Percentiles rank a stretch among this genome's conserved stretches.
Conservation (phyloP, 2,888 invertebrate genomes). For the Physocephala rufipes region DNA sequence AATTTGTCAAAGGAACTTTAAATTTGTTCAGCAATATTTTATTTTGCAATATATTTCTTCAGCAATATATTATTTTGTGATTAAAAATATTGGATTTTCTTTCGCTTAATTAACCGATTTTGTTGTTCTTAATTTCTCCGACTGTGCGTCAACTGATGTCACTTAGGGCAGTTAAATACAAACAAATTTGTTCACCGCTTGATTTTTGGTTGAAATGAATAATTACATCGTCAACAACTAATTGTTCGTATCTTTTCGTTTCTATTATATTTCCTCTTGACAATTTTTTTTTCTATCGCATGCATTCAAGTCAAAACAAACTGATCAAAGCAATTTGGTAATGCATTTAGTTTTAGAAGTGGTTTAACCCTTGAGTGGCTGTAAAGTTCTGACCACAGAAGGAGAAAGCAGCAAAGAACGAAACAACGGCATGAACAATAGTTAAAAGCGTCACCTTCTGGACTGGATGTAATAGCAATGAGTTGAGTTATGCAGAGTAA, state of each 20-base stretch:
- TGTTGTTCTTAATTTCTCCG: constrained; percentile 30
- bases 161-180: too few species aligned
- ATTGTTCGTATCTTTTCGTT: background rate
- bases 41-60: background rate
- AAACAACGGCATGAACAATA: constrained; percentile 3
- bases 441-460: background rate
- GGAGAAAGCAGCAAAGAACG: background rate
- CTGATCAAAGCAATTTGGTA: constrained; percentile 15
- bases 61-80: background rate
- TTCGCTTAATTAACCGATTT: constrained; percentile 49
- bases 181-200: background rate
- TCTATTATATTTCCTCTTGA: background rate
- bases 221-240: constrained; percentile 33
- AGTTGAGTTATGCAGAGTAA: constrained; percentile 33
- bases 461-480: too few species aligned
- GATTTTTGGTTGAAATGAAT: constrained; percentile 27
- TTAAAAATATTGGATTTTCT: constrained; percentile 43
- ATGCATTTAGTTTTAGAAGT: background rate
- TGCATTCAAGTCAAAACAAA: background rate
- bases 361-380: background rate
- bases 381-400: constrained; percentile 2
- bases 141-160: too few species aligned
- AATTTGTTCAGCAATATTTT: background rate
- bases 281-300: background rate
- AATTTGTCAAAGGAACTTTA: background rate